Evolutionary conservation across 2,888 invertebrate genomes (phyloP).

Genomic region (Pocota personata): DNA sequence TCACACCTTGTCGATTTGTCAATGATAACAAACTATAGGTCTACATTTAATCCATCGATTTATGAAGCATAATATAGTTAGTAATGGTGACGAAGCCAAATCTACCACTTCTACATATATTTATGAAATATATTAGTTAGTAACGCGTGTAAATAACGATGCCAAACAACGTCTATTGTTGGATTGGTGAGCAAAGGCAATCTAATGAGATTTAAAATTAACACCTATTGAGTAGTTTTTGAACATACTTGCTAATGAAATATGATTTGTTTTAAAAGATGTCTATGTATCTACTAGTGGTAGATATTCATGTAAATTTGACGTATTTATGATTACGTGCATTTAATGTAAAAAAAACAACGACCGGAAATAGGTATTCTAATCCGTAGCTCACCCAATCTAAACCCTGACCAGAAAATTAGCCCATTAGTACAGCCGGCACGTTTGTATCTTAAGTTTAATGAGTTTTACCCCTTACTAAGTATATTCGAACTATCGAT

Average conservation of each 20-base stretch:
- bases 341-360: no score
- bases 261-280: background rate
- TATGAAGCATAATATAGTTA: background rate
- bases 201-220: background rate
- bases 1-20: background rate
- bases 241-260: background rate
- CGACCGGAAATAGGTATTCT: no score
- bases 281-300: background rate
- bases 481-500: background rate
- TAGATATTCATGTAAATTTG: no score
- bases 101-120: no score
- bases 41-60: background rate
- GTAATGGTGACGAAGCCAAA: background rate
- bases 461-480: background rate
- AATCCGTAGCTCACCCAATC: no score
- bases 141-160: background rate
- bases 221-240: constrained; percentile 1
- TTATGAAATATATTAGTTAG: background rate
- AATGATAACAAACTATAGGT: background rate
- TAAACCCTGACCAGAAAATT: background rate
- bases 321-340: no score
- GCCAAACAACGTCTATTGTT: background rate
- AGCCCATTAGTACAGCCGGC: constrained; percentile 28
- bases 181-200: background rate
- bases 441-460: background rate